Base-by-base conservation (phyloP, 2,888 invertebrate species). In the Heliconius aoede region DNA sequence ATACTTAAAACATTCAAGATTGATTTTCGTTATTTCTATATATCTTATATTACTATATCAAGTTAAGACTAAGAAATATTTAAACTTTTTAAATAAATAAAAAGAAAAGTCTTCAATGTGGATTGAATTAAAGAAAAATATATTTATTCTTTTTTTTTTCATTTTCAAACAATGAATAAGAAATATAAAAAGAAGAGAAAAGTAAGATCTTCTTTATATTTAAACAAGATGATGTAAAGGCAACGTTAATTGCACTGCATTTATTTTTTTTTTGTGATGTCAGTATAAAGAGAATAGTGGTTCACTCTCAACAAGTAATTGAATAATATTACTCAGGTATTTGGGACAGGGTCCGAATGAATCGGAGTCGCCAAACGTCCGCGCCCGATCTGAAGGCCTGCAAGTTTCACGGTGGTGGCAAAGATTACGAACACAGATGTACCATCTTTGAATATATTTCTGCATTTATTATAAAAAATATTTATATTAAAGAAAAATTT, bases 321-420 rank as follows among this genome's bases (percentile, higher is more conserved):
- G 81, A 80, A 81, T 82, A 83, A 79, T 81, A 82, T 82, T 82
- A 80, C 78, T 69, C 76, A 76, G 84, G 85, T 84, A 86, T 88
- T 88, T 86, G 84, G 85, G 85, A 84, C 86, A 86, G 85, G 86
- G 86, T 86, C 86, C 83, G 84, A 83, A 84, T 84, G 84, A 83
- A 83, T 83, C 81, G 83, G 85, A 88, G 88, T 89, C 89, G 88
- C 85, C 88, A 88, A 89, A 87, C 88, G 88, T 87, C 85, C 88
- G 87, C 88, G 87, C 82, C 85, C 88, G 85, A 74, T 78, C 81
- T 85, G 89, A 89, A 90, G 90, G 90, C 84, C 89, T 88, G 85
- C 88, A 80, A 81, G 88, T 89, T 88, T 86, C 85, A 85, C 83
- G 85, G 84, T 82, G 77, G 77, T 4, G 71, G 32, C 84, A 86